Evolutionary conservation across 2,113 vertebrate species (phyloP).

Genomic region (Catharus minimus): DNA sequence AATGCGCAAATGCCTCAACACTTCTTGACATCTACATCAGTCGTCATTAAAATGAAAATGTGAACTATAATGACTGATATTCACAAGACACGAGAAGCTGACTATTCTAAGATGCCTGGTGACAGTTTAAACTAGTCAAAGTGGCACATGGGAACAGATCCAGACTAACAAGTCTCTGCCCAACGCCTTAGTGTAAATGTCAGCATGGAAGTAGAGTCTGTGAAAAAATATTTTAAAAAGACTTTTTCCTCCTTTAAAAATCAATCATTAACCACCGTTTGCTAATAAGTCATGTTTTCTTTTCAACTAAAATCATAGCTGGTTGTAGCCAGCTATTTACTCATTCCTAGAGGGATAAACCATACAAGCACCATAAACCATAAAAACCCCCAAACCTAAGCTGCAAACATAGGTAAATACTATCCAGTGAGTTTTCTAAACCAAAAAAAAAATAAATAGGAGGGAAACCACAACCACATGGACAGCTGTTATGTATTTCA

Average conservation of each 20-base stretch:
- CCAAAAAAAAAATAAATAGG: neutral
- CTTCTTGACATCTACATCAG: constrained; percentile 65
- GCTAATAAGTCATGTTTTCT: constrained; percentile 26
- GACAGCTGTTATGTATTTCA: neutral
- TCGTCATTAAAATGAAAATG: constrained; percentile 70
- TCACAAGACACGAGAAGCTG: constrained; percentile 23
- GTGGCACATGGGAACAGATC: constrained; percentile 51
- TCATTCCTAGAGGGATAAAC: neutral
- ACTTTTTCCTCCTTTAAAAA: neutral
- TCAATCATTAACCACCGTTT: constrained; percentile 37
- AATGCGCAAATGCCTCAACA: constrained; percentile 1
- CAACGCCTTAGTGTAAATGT: constrained; percentile 49
- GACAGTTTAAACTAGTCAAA: constrained; percentile 55
- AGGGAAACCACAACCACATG: neutral
- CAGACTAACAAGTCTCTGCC: constrained; percentile 40
- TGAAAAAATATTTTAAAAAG: constrained; percentile 24
- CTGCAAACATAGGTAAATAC: neutral
- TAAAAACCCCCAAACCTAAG: neutral
- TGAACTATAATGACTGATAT: constrained; percentile 60
- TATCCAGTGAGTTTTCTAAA: neutral
- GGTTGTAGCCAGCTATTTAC: neutral
- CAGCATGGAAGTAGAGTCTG: constrained; percentile 33
- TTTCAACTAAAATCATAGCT: neutral
- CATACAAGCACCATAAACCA: neutral
- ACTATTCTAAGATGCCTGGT: constrained; percentile 43